Evolutionary conservation across 2,797 vertebrate species (phyloP).

Genomic region (Paratrypauchen microcephalus): DNA sequence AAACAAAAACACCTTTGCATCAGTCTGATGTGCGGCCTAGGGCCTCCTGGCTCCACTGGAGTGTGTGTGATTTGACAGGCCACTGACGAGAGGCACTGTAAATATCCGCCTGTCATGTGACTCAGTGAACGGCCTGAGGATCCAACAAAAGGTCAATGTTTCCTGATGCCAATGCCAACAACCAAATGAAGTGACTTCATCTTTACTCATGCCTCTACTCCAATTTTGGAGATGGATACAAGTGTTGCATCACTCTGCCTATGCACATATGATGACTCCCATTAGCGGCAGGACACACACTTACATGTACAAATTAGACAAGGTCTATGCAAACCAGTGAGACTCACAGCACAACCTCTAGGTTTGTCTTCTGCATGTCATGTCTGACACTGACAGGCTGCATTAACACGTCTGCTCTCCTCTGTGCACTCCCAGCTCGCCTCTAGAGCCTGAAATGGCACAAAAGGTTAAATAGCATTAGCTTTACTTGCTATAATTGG

Average conservation of each 20-base stretch:
- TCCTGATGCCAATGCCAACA: slow-evolving; percentile 73
- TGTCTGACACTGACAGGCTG: slow-evolving; percentile 53
- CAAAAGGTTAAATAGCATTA: slow-evolving; percentile 53
- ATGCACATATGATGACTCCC: slow-evolving; percentile 10
- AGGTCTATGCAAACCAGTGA: slow-evolving; percentile 15
- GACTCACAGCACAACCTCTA: slow-evolving; percentile 42
- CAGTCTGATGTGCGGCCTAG: slow-evolving; percentile 57
- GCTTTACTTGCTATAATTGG: background rate
- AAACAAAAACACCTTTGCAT: slow-evolving; percentile 61
- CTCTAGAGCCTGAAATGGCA: slow-evolving; percentile 22
- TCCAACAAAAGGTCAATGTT: slow-evolving; percentile 74
- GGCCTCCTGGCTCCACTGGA: slow-evolving; percentile 65
- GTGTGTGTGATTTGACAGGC: slow-evolving; percentile 78
- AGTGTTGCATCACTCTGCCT: slow-evolving; percentile 50
- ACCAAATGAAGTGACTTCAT: slow-evolving; percentile 74
- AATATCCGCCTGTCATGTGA: slow-evolving; percentile 76
- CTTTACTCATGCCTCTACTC: slow-evolving; percentile 55
- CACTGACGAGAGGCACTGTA: slow-evolving; percentile 75
- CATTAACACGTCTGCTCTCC: slow-evolving; percentile 34
- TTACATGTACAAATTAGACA: slow-evolving; percentile 20
- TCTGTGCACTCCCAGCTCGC: slow-evolving; percentile 31
- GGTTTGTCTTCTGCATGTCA: slow-evolving; percentile 47
- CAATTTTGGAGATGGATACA: slow-evolving; percentile 56
- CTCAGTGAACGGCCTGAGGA: slow-evolving; percentile 71
- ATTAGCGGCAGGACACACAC: slow-evolving; percentile 18